Evolutionary conservation across 2,888 invertebrate genomes (phyloP), one percentile per base, ranked within the genome.

Genomic region (Trachelus iudaicus): DNA sequence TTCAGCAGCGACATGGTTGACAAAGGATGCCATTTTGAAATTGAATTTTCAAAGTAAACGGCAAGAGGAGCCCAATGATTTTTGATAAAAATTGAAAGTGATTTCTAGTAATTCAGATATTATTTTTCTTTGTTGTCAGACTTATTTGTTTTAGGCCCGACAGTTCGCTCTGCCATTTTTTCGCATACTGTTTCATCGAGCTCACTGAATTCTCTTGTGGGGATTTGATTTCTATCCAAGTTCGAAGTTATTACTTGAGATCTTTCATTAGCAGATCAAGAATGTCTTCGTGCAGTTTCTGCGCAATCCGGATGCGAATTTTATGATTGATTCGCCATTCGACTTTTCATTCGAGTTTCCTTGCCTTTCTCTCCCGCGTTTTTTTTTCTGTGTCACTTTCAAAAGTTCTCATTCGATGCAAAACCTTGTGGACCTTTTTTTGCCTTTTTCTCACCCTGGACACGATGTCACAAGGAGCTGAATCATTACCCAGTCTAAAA

Each of bases 41-140:
- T 56, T 56, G 56, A 23, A 23, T 56, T 56, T 56, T 56, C 15
- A 56, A 56, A 56, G 6, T 56, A 56, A 9, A 23, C 23, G 23
- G 56, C 56, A 56, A 23, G 56, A 9, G 56, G 40, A 35, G 56
- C 23, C 23, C 2, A 23, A 23, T 56, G 56, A 56, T 23, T 71
- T 75, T 77, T 9, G 9, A 9, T 9, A 56, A 56, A 23, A 56
- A 56, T 56, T 56, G 56, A 56, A 56, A 56, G 1, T 56, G 23
- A 23, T 56, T 56, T 56, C 56, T 23, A 23, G 23, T 23, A 0
- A 23, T 56, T 56, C 56, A 56, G 56, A 9, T 56, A 56, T 56
- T 56, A 56, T 23, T 56, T 23, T 23, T 9, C 56, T 74, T 69
- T 73, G 40, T 31, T 73, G 75, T 78, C 71, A 69, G 76, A 79